These are phyloP conservation scores for Mythimna pallens DNA, from an alignment of 2,888 invertebrate genomes.

Conservation along the genomic window DNA sequence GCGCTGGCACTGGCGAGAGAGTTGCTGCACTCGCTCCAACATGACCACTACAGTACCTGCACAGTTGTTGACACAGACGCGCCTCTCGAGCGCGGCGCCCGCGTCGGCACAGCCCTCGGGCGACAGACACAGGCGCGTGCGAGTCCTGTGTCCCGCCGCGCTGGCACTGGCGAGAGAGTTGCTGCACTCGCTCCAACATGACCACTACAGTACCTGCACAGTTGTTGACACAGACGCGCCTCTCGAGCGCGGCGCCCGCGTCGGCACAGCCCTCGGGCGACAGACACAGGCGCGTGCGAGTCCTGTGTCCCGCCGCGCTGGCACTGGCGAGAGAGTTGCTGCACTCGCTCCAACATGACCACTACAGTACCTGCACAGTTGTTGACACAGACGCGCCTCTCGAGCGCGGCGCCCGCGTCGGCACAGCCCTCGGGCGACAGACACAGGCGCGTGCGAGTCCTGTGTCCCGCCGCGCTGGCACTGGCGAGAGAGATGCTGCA, in stretches of 20 bases:
- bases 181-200: no score
- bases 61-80: no score
- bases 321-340: no score
- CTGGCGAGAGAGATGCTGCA: constrained; percentile 21
- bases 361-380: no score
- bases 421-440: constrained; percentile 91
- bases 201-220: no score
- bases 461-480: constrained; percentile 88
- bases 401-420: constrained; percentile 91
- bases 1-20: no score
- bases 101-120: constrained; percentile 61
- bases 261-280: constrained; percentile 87
- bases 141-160: no score
- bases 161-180: no score
- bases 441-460: constrained; percentile 93
- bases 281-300: no score
- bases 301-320: no score
- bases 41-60: constrained; percentile 90
- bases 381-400: constrained; percentile 91
- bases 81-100: neutral
- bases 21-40: constrained; percentile 95
- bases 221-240: constrained; percentile 90
- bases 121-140: no score
- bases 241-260: constrained; percentile 91
- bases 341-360: no score